A percentile compares a stretch with the other conserved stretches of the same genome.
Evolutionary conservation across 2,888 invertebrate genomes (phyloP).

Genomic region (Zeuzera pyrina): DNA sequence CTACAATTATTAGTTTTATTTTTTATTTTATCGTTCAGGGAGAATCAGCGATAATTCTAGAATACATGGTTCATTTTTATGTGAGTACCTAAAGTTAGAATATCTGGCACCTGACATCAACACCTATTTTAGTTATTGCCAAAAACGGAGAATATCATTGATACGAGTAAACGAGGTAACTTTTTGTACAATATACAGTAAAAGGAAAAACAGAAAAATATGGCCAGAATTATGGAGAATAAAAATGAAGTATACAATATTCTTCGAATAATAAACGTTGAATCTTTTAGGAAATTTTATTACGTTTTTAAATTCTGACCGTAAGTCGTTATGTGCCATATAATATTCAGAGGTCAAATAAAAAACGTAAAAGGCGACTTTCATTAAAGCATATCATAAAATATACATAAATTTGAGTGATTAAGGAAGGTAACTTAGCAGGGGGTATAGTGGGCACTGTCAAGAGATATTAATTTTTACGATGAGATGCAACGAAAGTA

Average conservation of each 20-base stretch:
- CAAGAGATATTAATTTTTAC: slow-evolving; percentile 45
- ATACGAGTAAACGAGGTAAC: too few species aligned
- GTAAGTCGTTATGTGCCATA: slow-evolving; percentile 28
- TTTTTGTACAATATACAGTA: too few species aligned
- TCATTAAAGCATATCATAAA: slow-evolving; percentile 52
- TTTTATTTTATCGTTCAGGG: too few species aligned
- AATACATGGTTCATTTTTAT: too few species aligned
- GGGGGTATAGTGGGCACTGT: slow-evolving; percentile 38
- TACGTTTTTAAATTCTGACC: slow-evolving; percentile 23
- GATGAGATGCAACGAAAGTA: slow-evolving; percentile 51
- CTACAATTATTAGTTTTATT: too few species aligned
- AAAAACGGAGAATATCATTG: too few species aligned
- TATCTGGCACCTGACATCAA: too few species aligned
- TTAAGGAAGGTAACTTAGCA: slow-evolving; percentile 52
- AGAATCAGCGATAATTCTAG: too few species aligned
- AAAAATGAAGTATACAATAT: slow-evolving; percentile 16
- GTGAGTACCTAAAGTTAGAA: too few species aligned
- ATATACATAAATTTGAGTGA: slow-evolving; percentile 58
- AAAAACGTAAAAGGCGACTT: slow-evolving; percentile 40
- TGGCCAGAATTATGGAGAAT: too few species aligned
- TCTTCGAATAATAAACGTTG: slow-evolving; percentile 18
- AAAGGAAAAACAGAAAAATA: too few species aligned
- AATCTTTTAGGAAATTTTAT: slow-evolving; percentile 25
- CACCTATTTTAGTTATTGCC: too few species aligned
- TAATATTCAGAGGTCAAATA: slow-evolving; percentile 29